A percentile compares a stretch with the other conserved stretches of the same genome.
These are phyloP conservation scores for Cryptomyrus ogoouensis DNA, from an alignment of 2,113 vertebrate species.

Conservation along the genomic window DNA sequence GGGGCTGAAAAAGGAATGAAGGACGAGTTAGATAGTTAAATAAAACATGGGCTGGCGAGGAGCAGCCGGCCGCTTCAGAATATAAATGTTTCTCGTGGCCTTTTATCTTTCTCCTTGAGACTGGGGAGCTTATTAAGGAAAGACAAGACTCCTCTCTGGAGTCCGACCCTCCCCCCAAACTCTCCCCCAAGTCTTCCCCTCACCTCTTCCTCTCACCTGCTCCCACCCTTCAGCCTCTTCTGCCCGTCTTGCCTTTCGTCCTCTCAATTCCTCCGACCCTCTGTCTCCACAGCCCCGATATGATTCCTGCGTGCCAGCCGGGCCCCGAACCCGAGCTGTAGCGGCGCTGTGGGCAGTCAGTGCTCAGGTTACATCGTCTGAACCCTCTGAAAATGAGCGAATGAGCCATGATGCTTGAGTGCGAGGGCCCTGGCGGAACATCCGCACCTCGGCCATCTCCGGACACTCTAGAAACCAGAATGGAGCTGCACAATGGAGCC, in stretches of 20 bases:
- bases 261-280: not conserved
- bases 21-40: constrained; percentile 27
- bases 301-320: not conserved
- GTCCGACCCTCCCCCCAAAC: not conserved
- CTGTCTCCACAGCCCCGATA: not conserved
- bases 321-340: not conserved
- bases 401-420: not conserved
- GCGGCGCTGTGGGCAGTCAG: not conserved
- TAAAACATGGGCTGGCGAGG: constrained; percentile 46
- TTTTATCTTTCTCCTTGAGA: constrained; percentile 71
- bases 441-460: not conserved
- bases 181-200: not conserved
- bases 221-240: not conserved
- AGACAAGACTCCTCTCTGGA: constrained; percentile 13
- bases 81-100: constrained; percentile 71
- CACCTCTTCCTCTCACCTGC: not conserved
- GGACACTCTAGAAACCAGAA: not conserved
- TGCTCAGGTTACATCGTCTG: not conserved
- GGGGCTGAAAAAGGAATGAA: constrained; percentile 43
- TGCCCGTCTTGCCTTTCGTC: not conserved
- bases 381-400: not conserved
- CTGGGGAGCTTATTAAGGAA: constrained; percentile 66
- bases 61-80: constrained; percentile 71
- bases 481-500: not conserved
- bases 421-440: no score